These are phyloP conservation scores for Tringa solitaria DNA, from an alignment of 2,113 vertebrate genomes.

Conservation along the genomic window DNA sequence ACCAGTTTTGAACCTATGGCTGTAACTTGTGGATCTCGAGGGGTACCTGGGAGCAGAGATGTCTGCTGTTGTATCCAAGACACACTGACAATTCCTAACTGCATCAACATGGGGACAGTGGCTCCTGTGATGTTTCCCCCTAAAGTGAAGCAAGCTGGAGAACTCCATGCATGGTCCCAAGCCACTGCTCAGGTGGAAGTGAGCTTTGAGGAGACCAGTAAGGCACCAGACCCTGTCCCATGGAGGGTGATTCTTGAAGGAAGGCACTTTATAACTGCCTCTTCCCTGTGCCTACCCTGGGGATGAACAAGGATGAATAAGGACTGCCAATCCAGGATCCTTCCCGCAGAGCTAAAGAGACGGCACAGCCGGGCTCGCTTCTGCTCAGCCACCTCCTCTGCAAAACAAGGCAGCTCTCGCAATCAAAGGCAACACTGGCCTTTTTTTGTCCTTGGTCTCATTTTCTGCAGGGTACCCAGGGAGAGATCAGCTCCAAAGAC, in stretches of 20 bases:
- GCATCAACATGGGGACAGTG: not conserved
- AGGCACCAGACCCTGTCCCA: not conserved
- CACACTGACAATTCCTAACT: not conserved
- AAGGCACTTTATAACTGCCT: not conserved
- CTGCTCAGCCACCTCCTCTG: constrained; percentile 3
- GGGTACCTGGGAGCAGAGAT: not conserved
- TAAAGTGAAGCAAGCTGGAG: not conserved
- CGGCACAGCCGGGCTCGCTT: not conserved
- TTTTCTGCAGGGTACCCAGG: constrained; percentile 49
- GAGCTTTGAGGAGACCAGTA: not conserved
- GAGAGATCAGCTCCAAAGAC: constrained; percentile 56
- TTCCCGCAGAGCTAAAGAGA: not conserved
- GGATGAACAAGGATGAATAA: not conserved
- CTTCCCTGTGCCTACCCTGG: not conserved
- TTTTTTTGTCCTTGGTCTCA: constrained; percentile 53
- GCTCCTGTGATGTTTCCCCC: not conserved
- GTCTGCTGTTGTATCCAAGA: not conserved
- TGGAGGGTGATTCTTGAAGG: not conserved
- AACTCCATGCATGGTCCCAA: not conserved
- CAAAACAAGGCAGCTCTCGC: not conserved
- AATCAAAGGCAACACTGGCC: not conserved
- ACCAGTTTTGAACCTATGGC: not conserved
- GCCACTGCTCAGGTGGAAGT: not conserved
- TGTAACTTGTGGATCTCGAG: not conserved
- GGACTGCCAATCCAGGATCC: not conserved